Evolutionary conservation across 2,797 vertebrate species (phyloP).

Genomic region (Arremon brunneinucha): DNA sequence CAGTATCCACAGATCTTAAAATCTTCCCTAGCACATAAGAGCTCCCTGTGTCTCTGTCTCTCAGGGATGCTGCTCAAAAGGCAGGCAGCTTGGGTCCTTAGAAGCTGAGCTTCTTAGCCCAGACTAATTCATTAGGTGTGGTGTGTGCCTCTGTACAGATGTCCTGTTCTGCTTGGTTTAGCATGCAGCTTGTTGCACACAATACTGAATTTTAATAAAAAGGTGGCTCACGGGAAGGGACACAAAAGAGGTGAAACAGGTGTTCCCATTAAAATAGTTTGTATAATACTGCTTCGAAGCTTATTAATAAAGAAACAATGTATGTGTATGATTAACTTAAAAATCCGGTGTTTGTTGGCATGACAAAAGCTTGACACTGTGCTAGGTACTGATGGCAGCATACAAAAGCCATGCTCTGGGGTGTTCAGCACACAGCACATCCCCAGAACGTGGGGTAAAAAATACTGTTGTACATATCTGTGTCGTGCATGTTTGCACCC

Average conservation of each 20-base stretch:
- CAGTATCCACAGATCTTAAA: background rate
- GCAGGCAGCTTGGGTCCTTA: background rate
- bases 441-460: background rate
- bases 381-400: background rate
- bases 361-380: background rate
- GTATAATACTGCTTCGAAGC: background rate
- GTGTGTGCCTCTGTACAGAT: conserved; percentile 4
- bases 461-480: background rate
- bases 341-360: background rate
- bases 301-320: background rate
- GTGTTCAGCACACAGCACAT: background rate
- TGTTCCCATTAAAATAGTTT: conserved; percentile 22
- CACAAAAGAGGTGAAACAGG: background rate
- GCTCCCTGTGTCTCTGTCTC: background rate
- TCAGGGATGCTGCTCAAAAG: background rate
- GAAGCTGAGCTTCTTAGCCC: background rate
- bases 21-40: background rate
- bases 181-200: background rate
- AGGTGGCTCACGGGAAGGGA: background rate
- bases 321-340: background rate
- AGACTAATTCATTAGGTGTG: conserved; percentile 18
- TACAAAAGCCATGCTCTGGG: background rate
- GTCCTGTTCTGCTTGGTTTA: conserved; percentile 17
- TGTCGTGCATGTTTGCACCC: background rate
- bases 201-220: conserved; percentile 23